Evolutionary conservation across 1,140 invertebrate genomes (phyloP).

Genomic region (Stegodyphus dumicola): DNA sequence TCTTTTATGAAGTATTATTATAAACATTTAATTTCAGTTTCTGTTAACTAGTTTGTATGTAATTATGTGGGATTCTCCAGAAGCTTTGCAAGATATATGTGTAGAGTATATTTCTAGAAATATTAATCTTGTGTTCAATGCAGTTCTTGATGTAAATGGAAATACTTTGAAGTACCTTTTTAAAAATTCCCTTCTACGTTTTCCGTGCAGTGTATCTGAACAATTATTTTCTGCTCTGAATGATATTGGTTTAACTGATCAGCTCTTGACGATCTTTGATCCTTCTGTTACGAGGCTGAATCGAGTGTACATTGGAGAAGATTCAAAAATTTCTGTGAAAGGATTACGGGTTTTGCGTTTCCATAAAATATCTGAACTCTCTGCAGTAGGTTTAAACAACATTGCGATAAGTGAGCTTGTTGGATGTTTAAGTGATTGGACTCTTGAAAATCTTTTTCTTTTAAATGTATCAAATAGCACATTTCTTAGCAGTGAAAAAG

Average conservation of each 20-base stretch:
- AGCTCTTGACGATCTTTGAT: conserved; percentile 76
- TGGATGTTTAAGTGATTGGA: conserved; percentile 80
- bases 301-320: conserved; percentile 69
- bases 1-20: too few relatives aligned
- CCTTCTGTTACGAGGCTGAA: conserved; percentile 75
- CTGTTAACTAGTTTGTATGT: neutral
- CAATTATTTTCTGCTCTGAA: conserved; percentile 75
- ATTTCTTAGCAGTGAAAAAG: conserved; percentile 73
- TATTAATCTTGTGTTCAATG: conserved; percentile 72
- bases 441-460: conserved; percentile 72
- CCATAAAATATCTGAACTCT: conserved; percentile 75
- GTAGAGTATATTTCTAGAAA: conserved; percentile 79
- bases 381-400: conserved; percentile 72
- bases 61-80: conserved; percentile 76
- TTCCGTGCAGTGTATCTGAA: conserved; percentile 78
- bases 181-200: conserved; percentile 75
- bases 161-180: conserved; percentile 72
- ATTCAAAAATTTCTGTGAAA: conserved; percentile 72
- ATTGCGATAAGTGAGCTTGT: conserved; percentile 77
- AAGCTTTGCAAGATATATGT: conserved; percentile 76
- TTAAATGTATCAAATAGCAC: conserved; percentile 77
- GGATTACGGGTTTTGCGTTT: conserved; percentile 76
- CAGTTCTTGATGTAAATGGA: conserved; percentile 63
- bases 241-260: conserved; percentile 76
- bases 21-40: too few relatives aligned